These are phyloP conservation scores for Lytechinus pictus DNA, from an alignment of 35 echinoderm and acorn worm species.

Conservation along the genomic window DNA sequence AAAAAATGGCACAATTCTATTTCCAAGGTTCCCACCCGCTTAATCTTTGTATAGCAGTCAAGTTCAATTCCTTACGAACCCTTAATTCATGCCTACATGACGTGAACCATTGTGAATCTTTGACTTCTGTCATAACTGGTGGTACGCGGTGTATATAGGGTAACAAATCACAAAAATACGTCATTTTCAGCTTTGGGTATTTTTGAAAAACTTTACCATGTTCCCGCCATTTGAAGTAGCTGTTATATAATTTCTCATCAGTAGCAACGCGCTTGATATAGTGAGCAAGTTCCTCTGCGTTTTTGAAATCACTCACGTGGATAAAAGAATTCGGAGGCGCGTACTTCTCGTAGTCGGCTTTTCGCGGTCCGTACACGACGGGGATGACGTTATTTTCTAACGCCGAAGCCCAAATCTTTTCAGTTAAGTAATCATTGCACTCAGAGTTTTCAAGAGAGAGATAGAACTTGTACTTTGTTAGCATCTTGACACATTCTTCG, in stretches of 20 bases:
- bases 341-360: slow-evolving; percentile 65
- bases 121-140: slow-evolving; percentile 5
- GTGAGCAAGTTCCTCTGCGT: slow-evolving; percentile 58
- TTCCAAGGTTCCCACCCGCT: slow-evolving; percentile 70
- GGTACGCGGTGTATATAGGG: slow-evolving; percentile 40
- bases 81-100: slow-evolving; percentile 60
- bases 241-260: slow-evolving; percentile 69
- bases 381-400: slow-evolving; percentile 76
- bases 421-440: slow-evolving; percentile 79
- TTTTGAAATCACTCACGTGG: slow-evolving; percentile 79
- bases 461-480: slow-evolving; percentile 81
- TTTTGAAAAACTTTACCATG: slow-evolving; percentile 42
- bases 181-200: slow-evolving; percentile 72
- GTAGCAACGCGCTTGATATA: slow-evolving; percentile 69
- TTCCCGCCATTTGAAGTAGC: slow-evolving; percentile 73
- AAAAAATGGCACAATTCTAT: neutral
- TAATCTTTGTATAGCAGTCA: slow-evolving; percentile 40
- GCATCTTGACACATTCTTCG: slow-evolving; percentile 58
- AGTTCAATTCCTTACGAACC: slow-evolving; percentile 59
- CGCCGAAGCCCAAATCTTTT: slow-evolving; percentile 77
- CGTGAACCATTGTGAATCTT: slow-evolving; percentile 70
- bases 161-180: slow-evolving; percentile 82
- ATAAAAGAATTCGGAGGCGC: slow-evolving; percentile 85
- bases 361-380: slow-evolving; percentile 73
- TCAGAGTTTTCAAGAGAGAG: slow-evolving; percentile 80